phyloP scores from a whole-genome alignment of 2,113 vertebrate species.

The Tretioscincus oriximinensis region DNA sequence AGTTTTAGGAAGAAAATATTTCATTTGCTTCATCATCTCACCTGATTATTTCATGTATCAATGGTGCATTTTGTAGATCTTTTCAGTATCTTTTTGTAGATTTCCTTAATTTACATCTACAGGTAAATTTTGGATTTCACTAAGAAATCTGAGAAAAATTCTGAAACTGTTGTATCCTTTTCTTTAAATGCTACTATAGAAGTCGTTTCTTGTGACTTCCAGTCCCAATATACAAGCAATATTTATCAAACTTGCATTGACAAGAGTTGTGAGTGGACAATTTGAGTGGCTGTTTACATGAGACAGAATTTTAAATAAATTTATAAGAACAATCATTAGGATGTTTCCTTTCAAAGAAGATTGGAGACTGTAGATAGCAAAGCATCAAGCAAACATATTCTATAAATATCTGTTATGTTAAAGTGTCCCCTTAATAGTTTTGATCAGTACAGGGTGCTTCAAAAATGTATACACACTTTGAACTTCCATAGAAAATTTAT shows the following conservation, averaged over 20 bases:
- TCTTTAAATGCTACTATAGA: neutral
- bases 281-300: slow-evolving; percentile 4
- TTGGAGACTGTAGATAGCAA: neutral
- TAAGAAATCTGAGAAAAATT: neutral
- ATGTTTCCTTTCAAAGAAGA: neutral
- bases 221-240: slow-evolving; percentile 6
- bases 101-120: no score
- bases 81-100: neutral
- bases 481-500: no score
- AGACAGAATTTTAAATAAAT: neutral
- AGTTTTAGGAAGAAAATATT: neutral
- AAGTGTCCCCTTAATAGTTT: no score
- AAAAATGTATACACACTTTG: no score
- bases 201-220: neutral
- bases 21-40: neutral
- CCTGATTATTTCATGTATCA: neutral
- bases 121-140: neutral
- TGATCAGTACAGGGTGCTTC: no score
- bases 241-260: neutral
- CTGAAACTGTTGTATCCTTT: neutral
- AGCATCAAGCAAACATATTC: neutral
- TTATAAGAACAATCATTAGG: slow-evolving; percentile 14
- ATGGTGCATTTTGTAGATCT: neutral
- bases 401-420: neutral
- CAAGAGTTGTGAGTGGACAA: slow-evolving; percentile 15